Conservation (phyloP, 2,113 vertebrate species). For the Epinephelus fuscoguttatus region DNA sequence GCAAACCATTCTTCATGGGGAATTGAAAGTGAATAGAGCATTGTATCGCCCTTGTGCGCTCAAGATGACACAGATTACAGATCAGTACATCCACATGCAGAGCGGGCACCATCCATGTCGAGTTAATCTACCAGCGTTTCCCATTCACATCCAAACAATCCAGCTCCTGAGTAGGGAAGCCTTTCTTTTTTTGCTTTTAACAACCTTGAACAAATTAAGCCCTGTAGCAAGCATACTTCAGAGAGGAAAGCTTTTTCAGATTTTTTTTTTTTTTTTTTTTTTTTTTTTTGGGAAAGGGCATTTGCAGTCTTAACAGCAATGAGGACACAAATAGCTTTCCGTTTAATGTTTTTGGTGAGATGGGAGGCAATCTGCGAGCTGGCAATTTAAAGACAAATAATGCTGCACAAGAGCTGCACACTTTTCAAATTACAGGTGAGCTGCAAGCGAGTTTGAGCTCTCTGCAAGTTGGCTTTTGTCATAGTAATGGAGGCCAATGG, state of each 20-base stretch:
- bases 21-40: constrained; percentile 22
- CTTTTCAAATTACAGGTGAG: constrained; percentile 15
- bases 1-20: constrained; percentile 10
- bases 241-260: constrained; percentile 41
- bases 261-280: not conserved
- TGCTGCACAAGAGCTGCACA: constrained; percentile 6
- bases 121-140: constrained; percentile 49
- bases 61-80: constrained; percentile 63
- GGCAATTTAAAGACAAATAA: constrained; percentile 31
- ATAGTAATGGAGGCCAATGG: not conserved
- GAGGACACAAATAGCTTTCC: constrained; percentile 37
- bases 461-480: not conserved
- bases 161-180: constrained; percentile 28
- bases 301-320: constrained; percentile 39
- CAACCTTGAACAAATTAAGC: constrained; percentile 55
- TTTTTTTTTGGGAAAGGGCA: constrained; percentile 22
- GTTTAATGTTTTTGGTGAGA: constrained; percentile 38
- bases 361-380: constrained; percentile 27
- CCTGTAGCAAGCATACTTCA: constrained; percentile 50
- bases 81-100: constrained; percentile 49
- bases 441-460: not conserved
- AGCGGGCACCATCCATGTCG: constrained; percentile 23
- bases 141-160: constrained; percentile 55
- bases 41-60: constrained; percentile 2
- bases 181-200: constrained; percentile 22